Evolutionary conservation across 2,888 invertebrate species (phyloP), one percentile per base, ranked within the genome.

Genomic region (Archips xylosteana): DNA sequence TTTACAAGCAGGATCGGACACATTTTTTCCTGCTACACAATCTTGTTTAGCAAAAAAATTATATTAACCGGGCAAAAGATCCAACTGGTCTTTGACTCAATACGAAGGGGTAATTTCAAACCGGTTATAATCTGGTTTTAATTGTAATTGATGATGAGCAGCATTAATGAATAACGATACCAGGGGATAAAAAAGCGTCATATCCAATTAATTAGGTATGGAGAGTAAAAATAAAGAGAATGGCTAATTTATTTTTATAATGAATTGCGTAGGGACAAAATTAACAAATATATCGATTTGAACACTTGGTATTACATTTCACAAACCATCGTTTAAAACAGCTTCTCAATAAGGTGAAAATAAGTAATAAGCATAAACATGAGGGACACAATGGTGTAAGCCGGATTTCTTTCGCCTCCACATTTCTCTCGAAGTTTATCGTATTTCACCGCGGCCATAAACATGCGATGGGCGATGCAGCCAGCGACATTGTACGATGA

Each of bases 311-410:
- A 84, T 84, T 84, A 83, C 49, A 86, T 85, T 84, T 82, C 81
- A 83, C 85, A 86, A 83, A 84, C 81, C 85, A 87, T 88, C 85
- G 82, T 88, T 89, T 85, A 84, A 87, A 87, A 84, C 79, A 82
- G 81, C 84, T 79, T 80, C 88, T 90, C 86, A 85, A 87, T 89
- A 88, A 88, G 90, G 90, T 91, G 89, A 90, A 90, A 91, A 92
- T 92, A 92, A 89, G 91, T 92, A 91, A 92, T 92, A 92, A 92
- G 87, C 90, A 90, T 92, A 92, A 92, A 92, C 87, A 90, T 89
- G 90, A 89, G 85, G 84, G 80, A 81, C 85, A 90, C 90, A 91
- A 91, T 91, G 88, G 89, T 85, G 86, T 89, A 88, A 88, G 87
- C 84, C 84, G 86, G 89, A 91, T 91, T 92, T 92, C 91, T 94